Conservation (phyloP, 2,797 vertebrate genomes). For the Pantherophis vulpinus region DNA sequence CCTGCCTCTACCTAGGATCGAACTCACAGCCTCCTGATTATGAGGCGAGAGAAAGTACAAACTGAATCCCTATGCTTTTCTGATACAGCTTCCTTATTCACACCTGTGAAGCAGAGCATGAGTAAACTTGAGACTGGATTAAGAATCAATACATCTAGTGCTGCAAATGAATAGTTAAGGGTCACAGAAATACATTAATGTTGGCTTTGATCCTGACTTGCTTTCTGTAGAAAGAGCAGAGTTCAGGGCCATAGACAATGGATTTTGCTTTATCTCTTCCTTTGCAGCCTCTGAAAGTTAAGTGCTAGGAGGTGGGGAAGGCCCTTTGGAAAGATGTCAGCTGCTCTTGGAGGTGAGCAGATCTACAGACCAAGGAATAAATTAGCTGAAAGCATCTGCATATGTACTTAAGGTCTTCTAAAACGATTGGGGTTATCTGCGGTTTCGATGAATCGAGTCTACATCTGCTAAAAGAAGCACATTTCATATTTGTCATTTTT, state of each 20-base stretch:
- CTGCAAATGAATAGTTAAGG: background rate
- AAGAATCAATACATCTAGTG: background rate
- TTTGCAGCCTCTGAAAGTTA: background rate
- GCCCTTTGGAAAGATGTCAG: background rate
- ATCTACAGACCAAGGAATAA: background rate
- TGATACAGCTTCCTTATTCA: background rate
- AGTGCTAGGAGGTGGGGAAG: background rate
- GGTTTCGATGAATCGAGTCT: background rate
- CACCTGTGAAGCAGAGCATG: background rate
- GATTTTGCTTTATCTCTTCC: background rate
- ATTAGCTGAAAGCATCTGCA: background rate
- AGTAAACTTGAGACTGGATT: background rate
- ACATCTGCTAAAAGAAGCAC: background rate
- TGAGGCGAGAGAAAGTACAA: background rate
- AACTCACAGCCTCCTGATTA: too few relatives aligned
- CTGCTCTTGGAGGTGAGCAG: background rate
- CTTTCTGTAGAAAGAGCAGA: background rate
- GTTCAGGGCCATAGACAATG: background rate
- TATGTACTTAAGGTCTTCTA: background rate
- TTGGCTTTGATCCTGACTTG: background rate
- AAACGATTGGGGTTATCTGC: background rate
- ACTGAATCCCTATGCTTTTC: background rate
- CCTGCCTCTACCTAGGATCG: too few relatives aligned
- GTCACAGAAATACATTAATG: background rate
- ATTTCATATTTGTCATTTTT: conserved; percentile 12